Percentiles rank a stretch among this genome's conserved stretches.
Evolutionary conservation across 2,797 vertebrate species (phyloP).

Genomic region (Peromyscus aztecus): DNA sequence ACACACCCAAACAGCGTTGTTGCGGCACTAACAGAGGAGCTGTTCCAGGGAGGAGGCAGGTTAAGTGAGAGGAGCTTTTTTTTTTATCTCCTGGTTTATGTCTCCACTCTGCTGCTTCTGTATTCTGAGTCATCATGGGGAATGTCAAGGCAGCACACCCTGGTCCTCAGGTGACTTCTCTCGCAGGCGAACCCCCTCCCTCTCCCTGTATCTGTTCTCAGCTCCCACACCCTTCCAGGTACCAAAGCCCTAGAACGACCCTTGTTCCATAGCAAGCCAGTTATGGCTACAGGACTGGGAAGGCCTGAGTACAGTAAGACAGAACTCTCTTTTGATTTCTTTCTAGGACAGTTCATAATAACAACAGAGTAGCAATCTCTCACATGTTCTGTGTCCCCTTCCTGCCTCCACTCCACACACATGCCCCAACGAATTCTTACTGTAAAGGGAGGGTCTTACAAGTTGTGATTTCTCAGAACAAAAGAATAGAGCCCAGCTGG

Average conservation of each 20-base stretch:
- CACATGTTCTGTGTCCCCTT: neutral
- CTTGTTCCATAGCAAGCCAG: neutral
- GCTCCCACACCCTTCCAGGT: neutral
- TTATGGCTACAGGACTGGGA: neutral
- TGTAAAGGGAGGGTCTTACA: neutral
- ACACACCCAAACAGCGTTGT: neutral
- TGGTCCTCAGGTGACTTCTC: neutral
- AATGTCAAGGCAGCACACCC: neutral
- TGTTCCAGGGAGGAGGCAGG: neutral
- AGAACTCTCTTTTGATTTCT: neutral
- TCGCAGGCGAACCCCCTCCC: neutral
- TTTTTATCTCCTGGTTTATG: neutral
- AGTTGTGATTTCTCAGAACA: conserved; percentile 1
- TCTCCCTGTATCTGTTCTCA: neutral
- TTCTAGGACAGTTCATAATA: conserved; percentile 4
- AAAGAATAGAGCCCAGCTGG: neutral
- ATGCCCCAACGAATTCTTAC: neutral
- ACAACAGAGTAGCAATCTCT: neutral
- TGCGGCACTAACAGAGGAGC: neutral
- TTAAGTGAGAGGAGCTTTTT: neutral
- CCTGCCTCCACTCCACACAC: neutral
- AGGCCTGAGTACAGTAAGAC: neutral
- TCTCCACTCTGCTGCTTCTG: neutral
- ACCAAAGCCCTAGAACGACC: neutral
- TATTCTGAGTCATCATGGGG: neutral